Percentiles rank a stretch among this genome's conserved stretches.
Conservation (phyloP, 2,888 invertebrate species). For the Troides helena region DNA sequence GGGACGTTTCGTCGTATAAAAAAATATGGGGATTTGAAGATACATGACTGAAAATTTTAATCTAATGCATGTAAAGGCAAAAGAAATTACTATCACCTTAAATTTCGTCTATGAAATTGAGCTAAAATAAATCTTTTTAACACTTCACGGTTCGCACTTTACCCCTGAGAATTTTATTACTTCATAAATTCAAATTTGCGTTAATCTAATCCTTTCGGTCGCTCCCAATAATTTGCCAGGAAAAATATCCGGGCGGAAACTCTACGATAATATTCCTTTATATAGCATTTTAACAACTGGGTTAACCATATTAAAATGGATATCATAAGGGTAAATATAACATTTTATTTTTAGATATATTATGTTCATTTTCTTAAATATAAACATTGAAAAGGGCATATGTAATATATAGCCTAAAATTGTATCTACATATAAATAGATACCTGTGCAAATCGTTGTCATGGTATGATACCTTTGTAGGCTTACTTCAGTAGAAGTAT, state of each 20-base stretch:
- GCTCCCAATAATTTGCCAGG: slow-evolving; percentile 6
- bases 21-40: neutral
- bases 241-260: neutral
- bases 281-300: neutral
- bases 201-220: slow-evolving; percentile 12
- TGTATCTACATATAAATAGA: no score
- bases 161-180: slow-evolving; percentile 10
- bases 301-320: no score
- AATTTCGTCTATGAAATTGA: slow-evolving; percentile 1
- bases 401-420: no score
- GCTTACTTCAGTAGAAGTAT: no score
- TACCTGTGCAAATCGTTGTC: no score
- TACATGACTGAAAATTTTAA: neutral
- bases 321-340: no score
- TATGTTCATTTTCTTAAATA: no score
- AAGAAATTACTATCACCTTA: neutral
- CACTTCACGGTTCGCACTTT: slow-evolving; percentile 3
- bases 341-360: no score
- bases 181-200: slow-evolving; percentile 11
- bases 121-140: slow-evolving; percentile 7
- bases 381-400: no score
- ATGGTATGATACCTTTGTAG: no score
- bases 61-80: neutral
- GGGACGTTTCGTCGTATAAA: no score
- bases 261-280: neutral